Evolutionary conservation across 2,888 invertebrate genomes (phyloP), one percentile per base, ranked within the genome.

Genomic region (Philhelius pedissequus): DNA sequence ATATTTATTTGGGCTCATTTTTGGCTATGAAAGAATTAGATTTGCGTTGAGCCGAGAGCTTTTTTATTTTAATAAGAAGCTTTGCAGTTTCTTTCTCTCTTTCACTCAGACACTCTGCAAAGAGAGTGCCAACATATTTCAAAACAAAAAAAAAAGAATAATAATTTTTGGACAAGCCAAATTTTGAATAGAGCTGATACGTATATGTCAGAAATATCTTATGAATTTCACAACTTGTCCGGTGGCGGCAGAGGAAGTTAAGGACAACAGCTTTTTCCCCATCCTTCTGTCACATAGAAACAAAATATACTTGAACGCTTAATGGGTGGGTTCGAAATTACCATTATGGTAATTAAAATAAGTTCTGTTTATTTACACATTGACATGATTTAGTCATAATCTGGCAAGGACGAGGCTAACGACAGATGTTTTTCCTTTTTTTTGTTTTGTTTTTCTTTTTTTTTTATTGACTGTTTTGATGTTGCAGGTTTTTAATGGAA

Each of bases 351-450:
- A 84, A 84, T 84, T 84, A 84, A 80, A 74, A 64, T 79, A 64
- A 79, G 58, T 62, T 75, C 69, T 70, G 80, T 71, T 84, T 84
- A 80, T 75, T 75, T 84, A 76, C 80, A 76, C 70, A 71, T 84
- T 64, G 70, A 60, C 79, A 84, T 84, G 80, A 80, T 84, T 80
- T 84, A 84, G 84, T 80, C 80, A 80, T 80, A 80, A 80, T 76
- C 80, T 52, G 43, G 68, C 73, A 48, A 68, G 81, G 81, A 77
- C 77, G 66, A 71, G 64, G 77, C 52, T 79, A 62, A 70, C 56
- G 73, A 79, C 79, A 73, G 69, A 79, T 74, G 62, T 52, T 38
- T 69, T 22, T 11, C 20, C 30, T 74, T 68, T 68, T 27, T 35
- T 27, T 9, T 56, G 40, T 32, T 71, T 64, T 43, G 13, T 25